These are phyloP conservation scores for Phaethornis superciliosus DNA, from an alignment of 2,113 vertebrate genomes.

Conservation along the genomic window DNA sequence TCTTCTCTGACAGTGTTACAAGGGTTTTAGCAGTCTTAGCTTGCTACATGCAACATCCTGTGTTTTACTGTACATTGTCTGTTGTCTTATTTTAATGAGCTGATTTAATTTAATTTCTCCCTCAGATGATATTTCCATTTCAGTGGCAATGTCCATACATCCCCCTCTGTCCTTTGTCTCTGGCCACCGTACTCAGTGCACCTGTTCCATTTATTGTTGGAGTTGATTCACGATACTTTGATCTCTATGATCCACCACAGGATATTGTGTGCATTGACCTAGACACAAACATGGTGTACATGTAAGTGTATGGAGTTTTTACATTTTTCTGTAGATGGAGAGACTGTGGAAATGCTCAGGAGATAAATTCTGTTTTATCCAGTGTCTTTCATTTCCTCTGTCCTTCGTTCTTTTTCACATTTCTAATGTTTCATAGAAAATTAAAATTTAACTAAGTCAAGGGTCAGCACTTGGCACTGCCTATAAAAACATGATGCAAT, in stretches of 20 bases:
- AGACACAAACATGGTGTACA: constrained; percentile 96
- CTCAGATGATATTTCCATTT: constrained; percentile 98
- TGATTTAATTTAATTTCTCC: constrained; percentile 58
- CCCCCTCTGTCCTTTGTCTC: constrained; percentile 93
- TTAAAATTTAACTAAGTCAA: not conserved
- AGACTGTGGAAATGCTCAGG: not conserved
- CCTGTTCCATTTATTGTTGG: constrained; percentile 95
- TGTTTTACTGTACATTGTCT: not conserved
- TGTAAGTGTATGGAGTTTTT: constrained; percentile 80
- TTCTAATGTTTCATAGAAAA: not conserved
- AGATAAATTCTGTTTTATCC: not conserved
- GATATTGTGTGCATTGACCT: constrained; percentile 98
- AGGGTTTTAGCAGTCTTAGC: not conserved
- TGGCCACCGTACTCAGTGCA: constrained; percentile 93
- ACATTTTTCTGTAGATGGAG: not conserved
- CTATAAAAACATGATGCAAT: not conserved
- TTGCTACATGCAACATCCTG: not conserved
- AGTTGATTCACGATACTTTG: constrained; percentile 98
- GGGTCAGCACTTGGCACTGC: not conserved
- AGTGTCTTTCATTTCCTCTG: not conserved
- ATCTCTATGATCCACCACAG: constrained; percentile 94
- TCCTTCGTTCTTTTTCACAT: not conserved
- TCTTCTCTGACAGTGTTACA: not conserved
- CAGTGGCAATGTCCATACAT: constrained; percentile 99
- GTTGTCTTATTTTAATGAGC: constrained; percentile 34